Conservation (phyloP, 2,797 vertebrate genomes). For the Schizothorax lantsangensis region DNA sequence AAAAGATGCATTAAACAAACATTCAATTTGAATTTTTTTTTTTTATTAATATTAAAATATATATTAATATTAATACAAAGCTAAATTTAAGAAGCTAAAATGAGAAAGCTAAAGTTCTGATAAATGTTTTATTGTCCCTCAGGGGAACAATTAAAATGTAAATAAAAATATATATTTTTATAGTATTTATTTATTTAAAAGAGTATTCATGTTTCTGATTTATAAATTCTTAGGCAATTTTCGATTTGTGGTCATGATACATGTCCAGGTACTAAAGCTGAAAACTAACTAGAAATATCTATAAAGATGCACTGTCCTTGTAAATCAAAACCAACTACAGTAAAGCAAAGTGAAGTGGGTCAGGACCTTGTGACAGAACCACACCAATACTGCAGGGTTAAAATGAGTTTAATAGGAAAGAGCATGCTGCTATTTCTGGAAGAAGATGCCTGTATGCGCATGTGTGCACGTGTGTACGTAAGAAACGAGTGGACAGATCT, state of each 20-base stretch:
- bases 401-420: constrained; percentile 14
- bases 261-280: not conserved
- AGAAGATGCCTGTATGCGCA: constrained; percentile 10
- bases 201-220: not conserved
- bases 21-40: not conserved
- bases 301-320: not conserved
- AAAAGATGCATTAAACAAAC: not conserved
- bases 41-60: not conserved
- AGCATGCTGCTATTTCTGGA: constrained; percentile 43
- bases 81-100: not conserved
- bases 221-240: not conserved
- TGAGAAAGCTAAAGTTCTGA: not conserved
- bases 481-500: constrained; percentile 36
- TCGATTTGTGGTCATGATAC: not conserved
- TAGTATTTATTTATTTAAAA: not conserved
- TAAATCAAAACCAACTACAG: not conserved
- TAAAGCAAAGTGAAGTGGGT: constrained; percentile 15
- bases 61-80: not conserved
- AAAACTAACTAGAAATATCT: not conserved
- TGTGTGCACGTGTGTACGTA: not conserved
- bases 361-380: constrained; percentile 25
- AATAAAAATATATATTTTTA: no score
- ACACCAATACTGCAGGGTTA: not conserved
- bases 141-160: not conserved
- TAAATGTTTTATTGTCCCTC: not conserved